These are phyloP conservation scores for Melanophora roralis DNA, from an alignment of 2,888 invertebrate genomes.

Conservation along the genomic window DNA sequence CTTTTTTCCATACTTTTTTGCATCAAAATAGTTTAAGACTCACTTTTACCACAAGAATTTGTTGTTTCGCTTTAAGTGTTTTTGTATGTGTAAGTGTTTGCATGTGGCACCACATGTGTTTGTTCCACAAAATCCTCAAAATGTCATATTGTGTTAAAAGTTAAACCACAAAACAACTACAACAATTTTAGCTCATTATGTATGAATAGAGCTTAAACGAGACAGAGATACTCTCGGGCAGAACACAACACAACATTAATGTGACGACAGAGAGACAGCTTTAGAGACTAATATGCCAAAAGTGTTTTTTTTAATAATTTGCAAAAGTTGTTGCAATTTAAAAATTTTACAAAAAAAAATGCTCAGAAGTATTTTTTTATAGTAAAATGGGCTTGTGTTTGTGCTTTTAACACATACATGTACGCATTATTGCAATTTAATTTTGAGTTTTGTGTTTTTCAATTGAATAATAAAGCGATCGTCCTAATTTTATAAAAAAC, in stretches of 20 bases:
- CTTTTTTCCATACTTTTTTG: neutral
- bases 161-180: constrained; percentile 49
- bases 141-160: constrained; percentile 52
- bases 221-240: constrained; percentile 10
- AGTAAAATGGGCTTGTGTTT: too few relatives aligned
- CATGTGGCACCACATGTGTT: constrained; percentile 48
- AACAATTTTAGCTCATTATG: constrained; percentile 45
- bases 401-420: too few relatives aligned
- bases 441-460: too few relatives aligned
- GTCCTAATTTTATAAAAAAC: too few relatives aligned
- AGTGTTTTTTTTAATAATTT: neutral
- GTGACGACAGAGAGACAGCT: neutral
- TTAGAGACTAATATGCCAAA: neutral
- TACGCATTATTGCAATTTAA: too few relatives aligned
- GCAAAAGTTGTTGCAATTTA: neutral
- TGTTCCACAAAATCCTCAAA: constrained; percentile 44
- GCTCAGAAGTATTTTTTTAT: too few relatives aligned
- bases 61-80: neutral
- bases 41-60: constrained; percentile 25
- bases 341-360: neutral
- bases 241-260: neutral
- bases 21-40: neutral
- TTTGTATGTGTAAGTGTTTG: neutral
- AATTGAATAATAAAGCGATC: too few relatives aligned
- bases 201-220: constrained; percentile 26